These are phyloP conservation scores for Brachymystax lenok DNA, from an alignment of 2,797 vertebrate species.

Conservation along the genomic window DNA sequence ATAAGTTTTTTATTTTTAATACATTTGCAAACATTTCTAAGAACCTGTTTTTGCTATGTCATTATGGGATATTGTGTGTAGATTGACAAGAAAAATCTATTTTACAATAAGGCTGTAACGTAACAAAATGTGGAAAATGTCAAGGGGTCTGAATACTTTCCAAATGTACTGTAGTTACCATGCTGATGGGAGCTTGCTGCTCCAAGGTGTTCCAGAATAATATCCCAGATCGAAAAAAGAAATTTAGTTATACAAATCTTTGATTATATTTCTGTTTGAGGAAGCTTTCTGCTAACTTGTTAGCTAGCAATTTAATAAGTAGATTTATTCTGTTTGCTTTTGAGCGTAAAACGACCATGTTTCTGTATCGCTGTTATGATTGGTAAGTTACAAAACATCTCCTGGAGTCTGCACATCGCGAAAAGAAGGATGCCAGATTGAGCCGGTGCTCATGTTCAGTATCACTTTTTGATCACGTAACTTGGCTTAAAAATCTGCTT, in stretches of 20 bases:
- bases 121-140: too few species aligned
- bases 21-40: too few species aligned
- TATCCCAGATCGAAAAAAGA: background rate
- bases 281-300: constrained; percentile 12
- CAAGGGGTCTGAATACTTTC: too few species aligned
- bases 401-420: constrained; percentile 8
- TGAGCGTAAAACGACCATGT: too few species aligned
- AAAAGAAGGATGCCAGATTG: constrained; percentile 37
- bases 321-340: background rate
- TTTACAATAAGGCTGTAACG: too few species aligned
- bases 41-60: too few species aligned
- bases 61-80: too few species aligned
- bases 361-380: background rate
- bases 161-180: constrained; percentile 45
- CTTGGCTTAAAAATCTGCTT: background rate
- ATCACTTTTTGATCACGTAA: background rate
- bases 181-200: constrained; percentile 44
- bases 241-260: too few species aligned
- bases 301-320: too few species aligned
- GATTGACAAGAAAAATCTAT: too few species aligned
- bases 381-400: background rate
- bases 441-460: background rate
- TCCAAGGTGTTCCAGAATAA: constrained; percentile 6
- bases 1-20: too few species aligned
- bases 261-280: too few species aligned